A percentile compares a stretch with the other conserved stretches of the same genome.
phyloP scores from a whole-genome alignment of 2,113 vertebrate genomes.

The Australoheros scitulus region DNA sequence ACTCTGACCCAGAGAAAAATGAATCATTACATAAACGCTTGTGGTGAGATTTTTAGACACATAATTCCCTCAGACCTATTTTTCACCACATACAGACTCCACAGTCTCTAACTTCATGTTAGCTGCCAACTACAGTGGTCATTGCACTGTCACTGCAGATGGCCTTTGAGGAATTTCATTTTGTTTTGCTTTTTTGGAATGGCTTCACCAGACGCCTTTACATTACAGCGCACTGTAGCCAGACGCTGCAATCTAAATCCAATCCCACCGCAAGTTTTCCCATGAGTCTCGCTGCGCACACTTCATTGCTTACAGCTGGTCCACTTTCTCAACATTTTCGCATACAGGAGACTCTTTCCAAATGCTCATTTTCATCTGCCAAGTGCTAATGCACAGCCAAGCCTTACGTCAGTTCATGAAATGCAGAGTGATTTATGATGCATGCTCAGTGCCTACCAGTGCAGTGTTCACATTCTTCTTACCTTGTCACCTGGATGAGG shows the following conservation, averaged over 20 bases:
- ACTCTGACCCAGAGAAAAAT: conserved; percentile 13
- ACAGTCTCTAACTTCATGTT: conserved; percentile 13
- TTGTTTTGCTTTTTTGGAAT: conserved; percentile 41
- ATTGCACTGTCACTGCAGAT: conserved; percentile 36
- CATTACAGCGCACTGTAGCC: conserved; percentile 25
- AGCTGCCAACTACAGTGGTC: conserved; percentile 50
- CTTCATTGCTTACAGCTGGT: conserved; percentile 82
- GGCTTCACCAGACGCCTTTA: conserved; percentile 68
- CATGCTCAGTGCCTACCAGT: neutral
- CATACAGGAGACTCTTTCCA: conserved; percentile 10
- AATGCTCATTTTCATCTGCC: conserved; percentile 11
- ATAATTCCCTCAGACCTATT: neutral
- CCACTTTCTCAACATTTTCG: conserved; percentile 29
- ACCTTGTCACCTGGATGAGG: conserved; percentile 98
- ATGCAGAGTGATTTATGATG: neutral
- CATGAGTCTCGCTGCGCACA: conserved; percentile 64
- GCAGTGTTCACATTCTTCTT: conserved; percentile 51
- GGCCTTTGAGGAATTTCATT: conserved; percentile 46
- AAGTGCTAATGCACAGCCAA: neutral
- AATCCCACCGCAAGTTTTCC: conserved; percentile 73
- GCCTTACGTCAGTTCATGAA: neutral
- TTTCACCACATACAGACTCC: conserved; percentile 20
- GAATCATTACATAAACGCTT: conserved; percentile 20
- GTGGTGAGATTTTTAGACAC: conserved; percentile 6
- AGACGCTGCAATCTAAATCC: conserved; percentile 54